Base-by-base conservation (phyloP, 1,140 invertebrate genomes). In the Diabrotica virgifera region DNA sequence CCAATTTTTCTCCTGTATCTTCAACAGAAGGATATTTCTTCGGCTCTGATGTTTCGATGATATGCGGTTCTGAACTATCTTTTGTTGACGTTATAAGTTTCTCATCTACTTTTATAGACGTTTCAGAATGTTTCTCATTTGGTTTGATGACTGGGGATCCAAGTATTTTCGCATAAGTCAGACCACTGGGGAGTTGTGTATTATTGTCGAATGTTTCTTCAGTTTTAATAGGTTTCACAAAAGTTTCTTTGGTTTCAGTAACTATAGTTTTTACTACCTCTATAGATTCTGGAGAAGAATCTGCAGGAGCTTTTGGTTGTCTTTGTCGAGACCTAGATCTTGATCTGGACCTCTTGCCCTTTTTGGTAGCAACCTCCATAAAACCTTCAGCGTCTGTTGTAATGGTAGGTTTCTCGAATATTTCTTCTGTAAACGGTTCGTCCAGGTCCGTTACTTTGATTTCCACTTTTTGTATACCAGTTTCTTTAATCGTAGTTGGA, bases 371-470 rank as follows among this genome's bases (percentile, higher is more conserved):
- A 55, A 14, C 60, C 52, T 67, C 60, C 59, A 59, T 66, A 59
- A 72, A 72, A 58, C 81, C 83, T 71, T 85, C 81, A 54, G 79
- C 74, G 72, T 84, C 81, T 5, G 80, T 71, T 57, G 76, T 52
- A 54, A 24, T 24, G 1, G 24, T 4, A 24, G 24, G 24, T 4
- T 24, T 24, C 1, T 24, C 24, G 24, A 24, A 24, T 24, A 24
- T 4, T 24, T 24, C 24, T 24, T 24, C 1, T 24, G 1, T 24
- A 4, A 24, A 24, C 1, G 24, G 24, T 24, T 24, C 24, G 24
- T 24, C 24, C 4, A 24, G 24, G 24, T 24, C 59, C 14, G 62
- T 67, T 38, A 65, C 54, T 60, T 57, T 64, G 11, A 70, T 65
- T 58, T 70, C 64, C 13, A 68, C 60, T 24, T 24, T 55, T 37